A percentile compares a stretch with the other conserved stretches of the same genome.
Evolutionary conservation across 2,797 vertebrate species (phyloP).

Genomic region (Orestias chungarensis): DNA sequence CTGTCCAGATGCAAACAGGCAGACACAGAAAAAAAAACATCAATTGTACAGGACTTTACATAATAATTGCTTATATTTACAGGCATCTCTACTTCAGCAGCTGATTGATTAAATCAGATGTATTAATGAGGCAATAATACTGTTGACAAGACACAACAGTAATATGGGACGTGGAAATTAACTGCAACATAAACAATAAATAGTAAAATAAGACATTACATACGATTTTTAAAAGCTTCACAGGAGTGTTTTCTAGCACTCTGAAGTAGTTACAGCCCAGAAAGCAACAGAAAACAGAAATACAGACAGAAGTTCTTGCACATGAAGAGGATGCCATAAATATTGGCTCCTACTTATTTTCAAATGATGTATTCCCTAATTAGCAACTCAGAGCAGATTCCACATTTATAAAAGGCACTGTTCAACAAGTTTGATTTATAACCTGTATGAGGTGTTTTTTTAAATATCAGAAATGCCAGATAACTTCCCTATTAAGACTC

Average conservation of each 20-base stretch:
- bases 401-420: not conserved
- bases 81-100: not conserved
- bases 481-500: not conserved
- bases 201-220: not conserved
- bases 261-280: not conserved
- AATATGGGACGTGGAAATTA: not conserved
- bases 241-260: not conserved
- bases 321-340: not conserved
- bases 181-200: not conserved
- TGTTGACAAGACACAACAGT: not conserved
- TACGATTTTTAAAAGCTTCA: not conserved
- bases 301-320: not conserved
- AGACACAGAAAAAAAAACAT: not conserved
- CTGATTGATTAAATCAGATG: too few species aligned
- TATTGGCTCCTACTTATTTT: not conserved
- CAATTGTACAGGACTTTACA: too few species aligned
- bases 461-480: not conserved
- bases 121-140: not conserved
- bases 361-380: not conserved
- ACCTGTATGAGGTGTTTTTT: not conserved
- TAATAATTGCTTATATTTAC: not conserved
- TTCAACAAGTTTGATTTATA: conserved; percentile 2
- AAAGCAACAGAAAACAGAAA: not conserved
- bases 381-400: not conserved
- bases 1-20: not conserved